Conservation (phyloP, 2,797 vertebrate species). For the Notolabrus celidotus region DNA sequence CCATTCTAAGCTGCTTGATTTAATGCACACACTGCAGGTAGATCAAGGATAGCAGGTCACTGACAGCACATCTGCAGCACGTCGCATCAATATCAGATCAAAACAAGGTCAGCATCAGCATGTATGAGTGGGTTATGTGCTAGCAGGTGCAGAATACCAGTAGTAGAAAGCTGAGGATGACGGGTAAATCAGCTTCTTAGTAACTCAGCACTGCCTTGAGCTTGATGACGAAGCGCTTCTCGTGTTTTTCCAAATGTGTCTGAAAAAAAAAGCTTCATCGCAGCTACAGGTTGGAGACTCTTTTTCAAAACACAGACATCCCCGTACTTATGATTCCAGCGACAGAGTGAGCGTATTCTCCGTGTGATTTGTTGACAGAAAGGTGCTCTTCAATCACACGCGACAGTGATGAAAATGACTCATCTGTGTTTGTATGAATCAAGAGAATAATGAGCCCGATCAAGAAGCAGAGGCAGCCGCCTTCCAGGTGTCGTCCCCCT, state of each 20-base stretch:
- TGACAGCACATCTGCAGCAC: neutral
- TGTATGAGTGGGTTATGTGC: neutral
- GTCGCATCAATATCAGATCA: neutral
- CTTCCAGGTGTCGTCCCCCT: slow-evolving; percentile 34
- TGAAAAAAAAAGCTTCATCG: slow-evolving; percentile 23
- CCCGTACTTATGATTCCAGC: slow-evolving; percentile 15
- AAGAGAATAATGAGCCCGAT: slow-evolving; percentile 42
- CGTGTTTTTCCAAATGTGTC: slow-evolving; percentile 19
- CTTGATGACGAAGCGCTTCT: slow-evolving; percentile 39
- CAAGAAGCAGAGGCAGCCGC: slow-evolving; percentile 38
- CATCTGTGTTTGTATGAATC: slow-evolving; percentile 50
- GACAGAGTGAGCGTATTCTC: slow-evolving; percentile 25
- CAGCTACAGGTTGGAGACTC: slow-evolving; percentile 15
- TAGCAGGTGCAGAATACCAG: slow-evolving; percentile 3
- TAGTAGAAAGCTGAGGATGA: slow-evolving; percentile 24
- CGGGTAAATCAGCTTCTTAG: slow-evolving; percentile 33
- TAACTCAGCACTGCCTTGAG: slow-evolving; percentile 28
- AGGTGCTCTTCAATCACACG: slow-evolving; percentile 49
- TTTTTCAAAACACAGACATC: slow-evolving; percentile 18
- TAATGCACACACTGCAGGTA: neutral
- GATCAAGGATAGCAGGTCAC: neutral
- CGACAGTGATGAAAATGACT: slow-evolving; percentile 60
- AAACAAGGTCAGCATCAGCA: neutral
- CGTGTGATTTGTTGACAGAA: slow-evolving; percentile 44
- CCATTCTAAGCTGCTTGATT: neutral